A percentile compares a stretch with the other conserved stretches of the same genome.
Conservation (phyloP, 2,113 vertebrate species). For the Pollachius pollachius region DNA sequence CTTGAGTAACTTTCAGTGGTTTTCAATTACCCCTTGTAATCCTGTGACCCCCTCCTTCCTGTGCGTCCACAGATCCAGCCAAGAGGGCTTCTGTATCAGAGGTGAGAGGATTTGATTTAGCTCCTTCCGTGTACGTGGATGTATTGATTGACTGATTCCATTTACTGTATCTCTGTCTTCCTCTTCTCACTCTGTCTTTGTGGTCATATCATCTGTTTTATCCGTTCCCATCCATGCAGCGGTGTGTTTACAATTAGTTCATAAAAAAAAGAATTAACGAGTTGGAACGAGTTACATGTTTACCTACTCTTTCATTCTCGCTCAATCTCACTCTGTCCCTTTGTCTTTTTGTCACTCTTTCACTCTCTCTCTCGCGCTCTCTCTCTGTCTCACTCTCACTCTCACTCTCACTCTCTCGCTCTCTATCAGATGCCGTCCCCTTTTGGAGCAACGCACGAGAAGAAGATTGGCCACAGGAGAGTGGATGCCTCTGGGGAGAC, state of each 20-base stretch:
- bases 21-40: neutral
- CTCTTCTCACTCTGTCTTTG: neutral
- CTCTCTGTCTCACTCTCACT: neutral
- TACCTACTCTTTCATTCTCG: no score
- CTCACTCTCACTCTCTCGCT: neutral
- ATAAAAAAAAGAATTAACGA: no score
- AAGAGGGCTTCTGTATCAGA: slow-evolving; percentile 66
- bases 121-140: neutral
- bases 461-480: slow-evolving; percentile 91
- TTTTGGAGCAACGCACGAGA: slow-evolving; percentile 79
- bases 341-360: no score
- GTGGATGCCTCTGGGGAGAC: slow-evolving; percentile 97
- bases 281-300: no score
- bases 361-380: no score
- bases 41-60: slow-evolving; percentile 18
- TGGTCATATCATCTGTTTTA: no score
- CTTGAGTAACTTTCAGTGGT: no score
- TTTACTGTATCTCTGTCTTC: neutral
- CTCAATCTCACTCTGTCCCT: no score
- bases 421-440: slow-evolving; percentile 75
- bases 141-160: neutral
- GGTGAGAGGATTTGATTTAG: slow-evolving; percentile 56
- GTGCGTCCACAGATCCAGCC: slow-evolving; percentile 56
- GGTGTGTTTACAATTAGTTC: no score
- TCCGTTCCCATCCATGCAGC: no score